Evolutionary conservation across 2,113 vertebrate genomes (phyloP), one percentile per base, ranked within the genome.

Genomic region (Lates calcarifer): DNA sequence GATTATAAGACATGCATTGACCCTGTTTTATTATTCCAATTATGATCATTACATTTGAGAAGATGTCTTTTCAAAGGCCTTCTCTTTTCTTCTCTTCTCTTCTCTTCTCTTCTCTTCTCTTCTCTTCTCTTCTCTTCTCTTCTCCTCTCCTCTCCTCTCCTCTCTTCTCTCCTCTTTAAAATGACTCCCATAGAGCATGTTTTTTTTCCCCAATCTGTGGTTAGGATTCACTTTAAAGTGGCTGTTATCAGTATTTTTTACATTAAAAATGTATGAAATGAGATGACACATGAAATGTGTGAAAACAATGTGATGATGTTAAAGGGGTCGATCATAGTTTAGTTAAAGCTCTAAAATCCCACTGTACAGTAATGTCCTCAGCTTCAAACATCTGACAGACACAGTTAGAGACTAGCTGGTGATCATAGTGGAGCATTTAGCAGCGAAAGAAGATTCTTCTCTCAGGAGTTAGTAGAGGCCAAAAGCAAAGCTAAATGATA

Each of bases 21-120:
- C 45, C 51, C n/a, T 11, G 43, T 61, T 82, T 24, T 56, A 82
- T 79, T 69, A 74, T 74, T 87, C 69, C 28, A 61, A 9, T 86
- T 84, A 73, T 60, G 47, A 58, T 83, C 56, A 55, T 58, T 74
- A 69, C 28, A 58, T 65, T 18, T 65, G 7, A 49, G 20, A 49
- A n/a, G 47, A 49, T 49, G 60, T 80, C 33, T 74, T 28, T 69
- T 66, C 8, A 61, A 51, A 79, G 51, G 60, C 39, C 74, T 53
- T 22, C 24, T 69, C 4, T 13, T 11, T 2, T 62, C 39, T 17
- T 26, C 14, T 62, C n/a, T 18, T 6, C 28, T 75, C 28, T 20
- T 20, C 18, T 47, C 45, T 47, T 3, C 20, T 22, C 7, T 49
- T 22, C 9, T 22, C 18, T 47, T 22, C 18, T 11, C 18, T 22